These are phyloP conservation scores for Scomber japonicus DNA, from an alignment of 2,113 vertebrate species.

Conservation along the genomic window DNA sequence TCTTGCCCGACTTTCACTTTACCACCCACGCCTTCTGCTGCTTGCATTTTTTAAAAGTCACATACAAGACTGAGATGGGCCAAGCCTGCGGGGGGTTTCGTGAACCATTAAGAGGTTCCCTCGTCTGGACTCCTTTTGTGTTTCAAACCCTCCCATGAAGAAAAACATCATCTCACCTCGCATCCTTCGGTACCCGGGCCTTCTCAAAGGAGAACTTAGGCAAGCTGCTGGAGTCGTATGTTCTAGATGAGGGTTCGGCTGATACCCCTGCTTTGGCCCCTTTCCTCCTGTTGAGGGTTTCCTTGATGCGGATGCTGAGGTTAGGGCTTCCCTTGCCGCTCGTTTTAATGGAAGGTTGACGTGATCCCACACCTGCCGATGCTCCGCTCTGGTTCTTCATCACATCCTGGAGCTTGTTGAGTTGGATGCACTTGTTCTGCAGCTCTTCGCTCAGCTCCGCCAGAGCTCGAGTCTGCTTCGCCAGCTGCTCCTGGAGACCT, in stretches of 20 bases:
- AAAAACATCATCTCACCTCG: slow-evolving; percentile 83
- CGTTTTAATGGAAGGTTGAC: slow-evolving; percentile 73
- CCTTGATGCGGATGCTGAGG: slow-evolving; percentile 77
- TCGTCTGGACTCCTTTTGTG: not conserved
- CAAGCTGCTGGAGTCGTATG: slow-evolving; percentile 86
- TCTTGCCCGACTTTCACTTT: not conserved
- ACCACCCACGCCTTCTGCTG: not conserved
- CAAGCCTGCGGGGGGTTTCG: slow-evolving; percentile 7
- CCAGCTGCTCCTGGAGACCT: slow-evolving; percentile 88
- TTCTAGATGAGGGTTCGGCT: slow-evolving; percentile 90
- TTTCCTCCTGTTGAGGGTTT: slow-evolving; percentile 85
- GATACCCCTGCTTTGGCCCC: slow-evolving; percentile 95
- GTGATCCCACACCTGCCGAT: not conserved
- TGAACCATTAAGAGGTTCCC: not conserved
- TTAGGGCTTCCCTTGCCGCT: slow-evolving; percentile 73
- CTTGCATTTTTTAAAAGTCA: not conserved
- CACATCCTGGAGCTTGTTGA: slow-evolving; percentile 91
- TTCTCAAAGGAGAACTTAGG: slow-evolving; percentile 92
- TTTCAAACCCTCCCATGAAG: not conserved
- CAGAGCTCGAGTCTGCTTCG: slow-evolving; percentile 84
- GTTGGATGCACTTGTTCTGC: slow-evolving; percentile 88
- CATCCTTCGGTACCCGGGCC: slow-evolving; percentile 90
- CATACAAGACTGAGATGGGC: not conserved
- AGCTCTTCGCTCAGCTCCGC: slow-evolving; percentile 90
- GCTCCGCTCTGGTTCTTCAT: slow-evolving; percentile 77